These are phyloP conservation scores for Nomada ruficornis DNA, from an alignment of 2,888 invertebrate genomes.

Conservation along the genomic window DNA sequence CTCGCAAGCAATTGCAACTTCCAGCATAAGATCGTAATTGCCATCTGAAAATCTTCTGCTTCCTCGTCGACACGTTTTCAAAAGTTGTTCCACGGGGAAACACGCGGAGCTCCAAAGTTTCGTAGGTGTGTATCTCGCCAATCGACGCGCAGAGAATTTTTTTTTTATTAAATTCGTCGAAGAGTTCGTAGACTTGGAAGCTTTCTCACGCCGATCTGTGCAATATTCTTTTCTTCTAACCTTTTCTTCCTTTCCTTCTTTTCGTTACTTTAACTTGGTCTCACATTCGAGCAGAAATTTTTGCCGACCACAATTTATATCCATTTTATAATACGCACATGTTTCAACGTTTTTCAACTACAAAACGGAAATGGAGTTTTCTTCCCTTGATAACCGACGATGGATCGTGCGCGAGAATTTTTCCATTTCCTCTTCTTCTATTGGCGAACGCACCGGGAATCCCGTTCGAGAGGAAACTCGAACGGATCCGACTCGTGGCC, in stretches of 20 bases:
- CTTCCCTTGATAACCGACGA: conserved; percentile 2
- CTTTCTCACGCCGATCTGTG: not conserved
- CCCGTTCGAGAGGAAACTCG: conserved; percentile 1
- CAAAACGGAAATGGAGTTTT: conserved; percentile 9
- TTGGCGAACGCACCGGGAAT: conserved; percentile 17
- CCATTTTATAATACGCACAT: not conserved
- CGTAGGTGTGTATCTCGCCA: not conserved
- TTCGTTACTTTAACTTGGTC: too few species aligned
- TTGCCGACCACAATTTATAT: too few species aligned
- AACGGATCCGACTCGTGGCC: conserved; percentile 1
- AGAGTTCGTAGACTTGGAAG: not conserved
- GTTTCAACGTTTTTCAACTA: not conserved
- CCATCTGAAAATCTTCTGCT: conserved; percentile 6
- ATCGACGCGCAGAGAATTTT: not conserved
- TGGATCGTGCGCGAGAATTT: conserved; percentile 5
- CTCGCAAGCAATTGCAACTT: conserved; percentile 35
- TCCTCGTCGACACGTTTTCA: conserved; percentile 1
- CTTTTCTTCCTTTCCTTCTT: not conserved
- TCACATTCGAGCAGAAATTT: not conserved
- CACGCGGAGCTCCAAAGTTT: not conserved
- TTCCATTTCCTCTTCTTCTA: conserved; percentile 16
- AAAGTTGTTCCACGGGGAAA: not conserved
- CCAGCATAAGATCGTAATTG: conserved; percentile 25
- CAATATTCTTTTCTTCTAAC: not conserved
- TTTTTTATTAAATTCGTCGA: conserved; percentile 7